These are phyloP conservation scores for Campylomormyrus tamandua DNA, from an alignment of 2,113 vertebrate genomes.

Conservation along the genomic window DNA sequence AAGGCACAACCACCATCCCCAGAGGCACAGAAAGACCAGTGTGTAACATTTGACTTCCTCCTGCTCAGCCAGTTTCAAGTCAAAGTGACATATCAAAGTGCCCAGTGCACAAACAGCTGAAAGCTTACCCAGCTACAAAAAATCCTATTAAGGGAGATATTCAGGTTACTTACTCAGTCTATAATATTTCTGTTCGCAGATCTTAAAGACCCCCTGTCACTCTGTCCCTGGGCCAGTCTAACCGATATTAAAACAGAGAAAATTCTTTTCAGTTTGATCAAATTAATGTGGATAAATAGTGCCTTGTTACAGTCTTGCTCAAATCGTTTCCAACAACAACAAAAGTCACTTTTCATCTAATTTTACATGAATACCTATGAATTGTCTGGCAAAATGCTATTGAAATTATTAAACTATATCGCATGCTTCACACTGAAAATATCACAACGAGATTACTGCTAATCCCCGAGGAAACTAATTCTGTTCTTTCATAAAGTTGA, in stretches of 20 bases:
- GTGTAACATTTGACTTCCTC: neutral
- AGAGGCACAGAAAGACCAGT: conserved; percentile 29
- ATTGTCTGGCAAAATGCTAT: conserved; percentile 5
- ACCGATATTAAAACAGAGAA: neutral
- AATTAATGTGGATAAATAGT: neutral
- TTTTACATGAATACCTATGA: neutral
- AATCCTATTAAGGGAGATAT: neutral
- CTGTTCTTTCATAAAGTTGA: conserved; percentile 37
- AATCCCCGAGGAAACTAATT: neutral
- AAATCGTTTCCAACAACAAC: neutral
- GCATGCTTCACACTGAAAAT: neutral
- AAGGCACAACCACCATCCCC: conserved; percentile 32
- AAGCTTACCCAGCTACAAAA: neutral
- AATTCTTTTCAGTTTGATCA: neutral
- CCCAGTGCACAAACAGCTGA: neutral
- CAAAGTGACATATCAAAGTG: conserved; percentile 11
- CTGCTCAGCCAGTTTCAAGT: neutral
- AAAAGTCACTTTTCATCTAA: conserved; percentile 1
- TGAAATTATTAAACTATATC: neutral
- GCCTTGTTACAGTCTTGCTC: neutral
- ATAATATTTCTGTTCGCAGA: conserved; percentile 5
- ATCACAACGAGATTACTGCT: neutral
- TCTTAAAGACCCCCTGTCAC: neutral
- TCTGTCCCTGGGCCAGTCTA: neutral
- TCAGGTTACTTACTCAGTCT: neutral